Evolutionary conservation across 2,888 invertebrate genomes (phyloP).

Genomic region (Cecidostiba fungosa): DNA sequence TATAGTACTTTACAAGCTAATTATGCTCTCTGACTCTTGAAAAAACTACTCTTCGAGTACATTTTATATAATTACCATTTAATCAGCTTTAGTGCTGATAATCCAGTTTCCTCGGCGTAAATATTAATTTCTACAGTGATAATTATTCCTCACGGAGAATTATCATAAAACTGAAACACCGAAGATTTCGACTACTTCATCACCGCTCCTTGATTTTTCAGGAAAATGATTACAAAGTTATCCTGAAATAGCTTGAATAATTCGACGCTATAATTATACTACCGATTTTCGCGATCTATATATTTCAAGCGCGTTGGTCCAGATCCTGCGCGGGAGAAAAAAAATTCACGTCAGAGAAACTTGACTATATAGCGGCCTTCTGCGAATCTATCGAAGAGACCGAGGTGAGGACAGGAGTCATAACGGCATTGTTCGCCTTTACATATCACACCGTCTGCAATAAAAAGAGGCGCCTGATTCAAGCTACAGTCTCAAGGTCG

Average conservation of each 20-base stretch:
- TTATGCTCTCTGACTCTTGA: neutral
- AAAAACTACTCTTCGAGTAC: neutral
- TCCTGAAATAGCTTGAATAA: neutral
- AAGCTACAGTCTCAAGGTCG: conserved; percentile 59
- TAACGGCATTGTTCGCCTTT: conserved; percentile 62
- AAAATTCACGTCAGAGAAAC: conserved; percentile 45
- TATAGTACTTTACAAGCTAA: neutral
- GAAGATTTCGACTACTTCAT: neutral
- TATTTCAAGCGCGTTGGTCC: neutral
- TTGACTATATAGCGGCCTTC: conserved; percentile 45
- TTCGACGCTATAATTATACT: neutral
- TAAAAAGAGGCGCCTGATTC: conserved; percentile 65
- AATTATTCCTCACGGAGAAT: neutral
- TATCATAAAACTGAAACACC: neutral
- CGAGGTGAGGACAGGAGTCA: conserved; percentile 55
- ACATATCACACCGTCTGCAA: conserved; percentile 56
- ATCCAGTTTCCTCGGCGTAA: no score
- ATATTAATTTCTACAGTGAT: neutral
- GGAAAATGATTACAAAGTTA: neutral
- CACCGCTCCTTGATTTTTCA: neutral
- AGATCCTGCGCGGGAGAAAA: neutral
- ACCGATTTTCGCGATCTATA: neutral
- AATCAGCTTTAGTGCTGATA: neutral
- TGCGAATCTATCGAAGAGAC: neutral
- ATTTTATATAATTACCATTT: neutral